These are phyloP conservation scores for Macrobrachium rosenbergii DNA, from an alignment of 1,140 invertebrate species.

Conservation along the genomic window DNA sequence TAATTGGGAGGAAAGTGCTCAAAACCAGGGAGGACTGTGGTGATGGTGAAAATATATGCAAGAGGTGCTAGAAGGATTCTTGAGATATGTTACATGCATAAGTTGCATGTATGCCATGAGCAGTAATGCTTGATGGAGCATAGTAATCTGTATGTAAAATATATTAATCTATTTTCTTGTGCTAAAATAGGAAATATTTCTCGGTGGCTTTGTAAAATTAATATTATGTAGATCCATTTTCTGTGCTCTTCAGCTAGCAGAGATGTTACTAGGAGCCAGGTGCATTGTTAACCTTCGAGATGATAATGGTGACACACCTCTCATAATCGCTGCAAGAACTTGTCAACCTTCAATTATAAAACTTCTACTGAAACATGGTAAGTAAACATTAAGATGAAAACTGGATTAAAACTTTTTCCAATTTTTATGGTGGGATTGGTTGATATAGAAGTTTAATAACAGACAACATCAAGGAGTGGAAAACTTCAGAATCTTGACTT, in stretches of 20 bases:
- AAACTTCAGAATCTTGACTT: not conserved
- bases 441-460: not conserved
- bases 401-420: too few relatives aligned
- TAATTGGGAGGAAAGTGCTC: too few relatives aligned
- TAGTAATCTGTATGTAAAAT: too few relatives aligned
- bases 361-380: slow-evolving; percentile 73
- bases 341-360: slow-evolving; percentile 73
- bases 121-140: too few relatives aligned
- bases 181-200: too few relatives aligned
- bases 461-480: not conserved
- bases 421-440: not conserved
- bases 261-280: slow-evolving; percentile 72
- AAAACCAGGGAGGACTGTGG: too few relatives aligned
- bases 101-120: too few relatives aligned
- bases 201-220: too few relatives aligned
- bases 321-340: slow-evolving; percentile 76
- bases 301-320: slow-evolving; percentile 75
- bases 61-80: too few relatives aligned
- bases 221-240: not conserved
- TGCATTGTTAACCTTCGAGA: slow-evolving; percentile 74
- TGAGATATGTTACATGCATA: too few relatives aligned
- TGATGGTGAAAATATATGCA: too few relatives aligned
- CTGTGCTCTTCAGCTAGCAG: slow-evolving; percentile 70
- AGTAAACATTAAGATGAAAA: slow-evolving; percentile 7
- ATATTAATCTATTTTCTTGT: too few relatives aligned